phyloP scores from a whole-genome alignment of 1,140 invertebrate species.

The Zaprionus inermis region DNA sequence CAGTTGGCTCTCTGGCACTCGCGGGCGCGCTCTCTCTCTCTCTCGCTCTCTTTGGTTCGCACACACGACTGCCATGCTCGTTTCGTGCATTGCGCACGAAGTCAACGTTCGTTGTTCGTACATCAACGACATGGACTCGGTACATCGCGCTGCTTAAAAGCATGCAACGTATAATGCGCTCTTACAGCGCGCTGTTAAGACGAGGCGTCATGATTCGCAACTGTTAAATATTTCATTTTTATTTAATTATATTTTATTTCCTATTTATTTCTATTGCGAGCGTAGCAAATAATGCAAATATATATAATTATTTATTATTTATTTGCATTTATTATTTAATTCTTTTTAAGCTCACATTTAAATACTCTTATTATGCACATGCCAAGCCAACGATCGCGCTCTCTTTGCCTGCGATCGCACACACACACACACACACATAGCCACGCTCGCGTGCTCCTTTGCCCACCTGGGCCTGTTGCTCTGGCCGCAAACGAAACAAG shows the following conservation, averaged over 20 bases:
- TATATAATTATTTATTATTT: not conserved
- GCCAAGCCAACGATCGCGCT: not conserved
- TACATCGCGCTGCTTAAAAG: constrained; percentile 11
- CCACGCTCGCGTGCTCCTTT: not conserved
- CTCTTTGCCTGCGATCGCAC: constrained; percentile 15
- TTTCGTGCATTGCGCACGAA: not conserved
- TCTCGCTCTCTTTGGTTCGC: not conserved
- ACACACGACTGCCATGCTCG: not conserved
- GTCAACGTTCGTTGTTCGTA: not conserved
- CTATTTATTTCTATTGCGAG: too few relatives aligned
- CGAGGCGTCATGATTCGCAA: too few relatives aligned
- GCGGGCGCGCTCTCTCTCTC: not conserved
- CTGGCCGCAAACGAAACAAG: not conserved
- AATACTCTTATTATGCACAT: not conserved
- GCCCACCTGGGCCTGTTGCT: constrained; percentile 18
- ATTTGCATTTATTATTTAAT: not conserved
- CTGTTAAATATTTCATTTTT: not conserved
- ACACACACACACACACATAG: too few relatives aligned
- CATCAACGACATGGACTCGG: too few relatives aligned
- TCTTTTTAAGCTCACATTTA: not conserved
- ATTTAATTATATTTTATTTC: not conserved
- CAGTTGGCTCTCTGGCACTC: constrained; percentile 9
- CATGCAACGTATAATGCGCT: constrained; percentile 20
- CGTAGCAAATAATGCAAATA: too few relatives aligned
- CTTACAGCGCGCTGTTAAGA: not conserved